phyloP scores from a whole-genome alignment of 2,888 invertebrate genomes.

The Euzophera pinguis region DNA sequence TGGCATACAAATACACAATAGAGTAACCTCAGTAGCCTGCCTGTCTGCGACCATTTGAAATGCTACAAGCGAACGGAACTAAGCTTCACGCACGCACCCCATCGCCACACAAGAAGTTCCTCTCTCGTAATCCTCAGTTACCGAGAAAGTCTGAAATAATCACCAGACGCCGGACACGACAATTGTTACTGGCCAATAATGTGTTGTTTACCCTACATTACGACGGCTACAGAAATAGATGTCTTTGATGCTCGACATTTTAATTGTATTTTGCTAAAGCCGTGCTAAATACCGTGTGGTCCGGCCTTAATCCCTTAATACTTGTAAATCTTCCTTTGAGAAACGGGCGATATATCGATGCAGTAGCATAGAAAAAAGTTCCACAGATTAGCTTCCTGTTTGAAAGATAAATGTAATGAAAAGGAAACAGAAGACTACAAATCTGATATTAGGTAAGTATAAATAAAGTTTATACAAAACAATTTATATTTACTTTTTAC shows the following conservation, averaged over 20 bases:
- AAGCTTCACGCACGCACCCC: slow-evolving; percentile 37
- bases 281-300: slow-evolving; percentile 25
- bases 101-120: slow-evolving; percentile 64
- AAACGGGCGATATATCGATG: background rate
- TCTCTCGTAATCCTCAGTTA: slow-evolving; percentile 50
- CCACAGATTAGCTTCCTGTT: too few relatives aligned
- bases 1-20: too few relatives aligned
- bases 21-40: slow-evolving; percentile 14
- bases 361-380: too few relatives aligned
- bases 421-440: too few relatives aligned
- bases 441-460: too few relatives aligned
- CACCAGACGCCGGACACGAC: slow-evolving; percentile 46
- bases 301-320: slow-evolving; percentile 53
- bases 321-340: slow-evolving; percentile 16
- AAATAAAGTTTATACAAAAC: too few relatives aligned
- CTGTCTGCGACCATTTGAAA: slow-evolving; percentile 19
- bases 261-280: slow-evolving; percentile 18
- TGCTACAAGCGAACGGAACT: slow-evolving; percentile 52
- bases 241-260: slow-evolving; percentile 50
- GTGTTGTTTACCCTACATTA: slow-evolving; percentile 69
- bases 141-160: slow-evolving; percentile 64
- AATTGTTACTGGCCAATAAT: slow-evolving; percentile 61
- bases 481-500: too few relatives aligned
- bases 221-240: slow-evolving; percentile 49
- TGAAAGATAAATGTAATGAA: too few relatives aligned